A percentile compares a stretch with the other conserved stretches of the same genome.
phyloP scores from a whole-genome alignment of 2,888 invertebrate genomes.

The Campoplex nolae region DNA sequence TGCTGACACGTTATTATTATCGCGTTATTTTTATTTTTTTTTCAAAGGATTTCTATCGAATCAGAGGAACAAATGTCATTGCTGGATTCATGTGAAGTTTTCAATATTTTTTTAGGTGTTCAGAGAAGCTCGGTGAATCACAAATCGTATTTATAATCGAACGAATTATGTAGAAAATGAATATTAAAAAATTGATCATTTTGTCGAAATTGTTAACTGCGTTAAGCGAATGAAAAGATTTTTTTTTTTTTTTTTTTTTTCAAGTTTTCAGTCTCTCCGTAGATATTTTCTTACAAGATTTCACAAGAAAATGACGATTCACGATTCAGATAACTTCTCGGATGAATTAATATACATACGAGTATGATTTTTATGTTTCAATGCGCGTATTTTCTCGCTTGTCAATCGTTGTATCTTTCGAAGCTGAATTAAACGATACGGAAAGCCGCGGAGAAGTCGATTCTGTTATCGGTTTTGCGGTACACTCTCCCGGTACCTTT shows the following conservation, averaged over 20 bases:
- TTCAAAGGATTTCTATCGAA: no score
- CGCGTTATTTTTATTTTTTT: no score
- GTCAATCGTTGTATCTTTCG: constrained; percentile 31
- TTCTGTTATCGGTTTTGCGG: constrained; percentile 57
- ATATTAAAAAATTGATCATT: background rate
- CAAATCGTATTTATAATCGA: background rate
- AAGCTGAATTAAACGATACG: constrained; percentile 35
- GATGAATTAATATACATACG: background rate
- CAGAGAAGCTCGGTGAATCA: background rate
- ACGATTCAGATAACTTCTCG: background rate
- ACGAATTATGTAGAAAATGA: background rate
- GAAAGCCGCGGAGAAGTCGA: constrained; percentile 50
- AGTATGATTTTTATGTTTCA: constrained; percentile 23
- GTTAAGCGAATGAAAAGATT: no score
- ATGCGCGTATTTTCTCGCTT: background rate
- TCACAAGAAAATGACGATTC: background rate
- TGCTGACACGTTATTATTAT: no score
- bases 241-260: no score
- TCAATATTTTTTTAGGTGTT: background rate
- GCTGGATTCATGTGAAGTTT: background rate
- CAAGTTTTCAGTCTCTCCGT: no score
- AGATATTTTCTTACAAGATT: background rate
- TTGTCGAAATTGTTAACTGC: background rate
- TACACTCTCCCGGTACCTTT: constrained; percentile 54
- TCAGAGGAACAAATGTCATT: background rate